Evolutionary conservation across 2,888 invertebrate species (phyloP), one percentile per base, ranked within the genome.

Genomic region (Aphidius colemani): DNA sequence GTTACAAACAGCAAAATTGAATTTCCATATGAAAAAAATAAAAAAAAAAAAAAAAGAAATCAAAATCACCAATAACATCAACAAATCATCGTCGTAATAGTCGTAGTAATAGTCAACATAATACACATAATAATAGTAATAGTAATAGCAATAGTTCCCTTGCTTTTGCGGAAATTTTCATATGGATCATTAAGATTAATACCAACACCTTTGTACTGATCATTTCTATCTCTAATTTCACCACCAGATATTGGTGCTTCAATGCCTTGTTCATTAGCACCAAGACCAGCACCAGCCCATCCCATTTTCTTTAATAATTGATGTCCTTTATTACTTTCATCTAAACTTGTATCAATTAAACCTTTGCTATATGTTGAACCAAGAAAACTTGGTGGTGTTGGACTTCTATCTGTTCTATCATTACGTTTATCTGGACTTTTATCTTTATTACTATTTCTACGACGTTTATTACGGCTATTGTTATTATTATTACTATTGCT

Each of bases 251-350:
- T 95, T 0, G 98, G 98, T 70, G 96, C 92, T 66, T 95, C 94
- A 68, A 96, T 97, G 66, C 98, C 98, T 83, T 98, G 96, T 69
- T 96, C 98, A 65, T 95, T 89, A 0, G 93, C 92, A 13, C 98
- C 98, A 8, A 99, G 86, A 7, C 98, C 98, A 49, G 90, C 90
- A 48, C 98, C 98, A 66, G 92, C 90, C 98, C 98, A 99, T 4
- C 98, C 98, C 98, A 99, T 98, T 85, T 96, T 96, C 83, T 92
- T 93, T 67, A 98, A 86, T 85, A 99, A 88, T 84, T 97, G 96
- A 84, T 98, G 98, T 0, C 98, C 98, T 81, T 96, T 97, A 84
- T 98, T 98, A 67, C 90, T 90, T 64, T 94, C 88, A 78, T 96
- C 95, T 65, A 94, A 66, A 59, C 80, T 78, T 65, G 76, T 84